These are phyloP conservation scores for Geococcyx californianus DNA, from an alignment of 2,113 vertebrate species.

Conservation along the genomic window DNA sequence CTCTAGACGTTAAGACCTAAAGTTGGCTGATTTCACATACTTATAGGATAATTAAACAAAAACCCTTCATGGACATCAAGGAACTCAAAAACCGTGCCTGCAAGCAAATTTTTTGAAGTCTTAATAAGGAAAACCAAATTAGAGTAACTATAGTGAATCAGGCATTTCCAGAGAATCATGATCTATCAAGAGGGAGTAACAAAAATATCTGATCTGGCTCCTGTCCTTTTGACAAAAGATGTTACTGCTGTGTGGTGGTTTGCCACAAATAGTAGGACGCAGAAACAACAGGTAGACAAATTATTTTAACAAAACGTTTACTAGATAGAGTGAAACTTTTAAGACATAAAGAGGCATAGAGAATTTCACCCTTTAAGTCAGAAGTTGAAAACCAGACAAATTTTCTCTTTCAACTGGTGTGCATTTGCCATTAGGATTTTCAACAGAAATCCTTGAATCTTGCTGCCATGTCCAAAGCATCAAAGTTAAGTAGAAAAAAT, in stretches of 20 bases:
- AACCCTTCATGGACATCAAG: neutral
- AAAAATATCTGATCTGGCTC: neutral
- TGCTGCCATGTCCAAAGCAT: neutral
- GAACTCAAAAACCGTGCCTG: neutral
- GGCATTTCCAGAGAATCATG: neutral
- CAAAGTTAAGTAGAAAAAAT: rapidly evolving
- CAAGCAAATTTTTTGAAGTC: neutral
- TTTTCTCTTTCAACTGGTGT: neutral
- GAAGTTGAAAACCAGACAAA: neutral
- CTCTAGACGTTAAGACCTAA: neutral
- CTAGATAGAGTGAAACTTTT: neutral
- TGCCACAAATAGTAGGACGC: neutral
- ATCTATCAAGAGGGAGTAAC: neutral
- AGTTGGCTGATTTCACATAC: neutral
- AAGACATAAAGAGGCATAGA: neutral
- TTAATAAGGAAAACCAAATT: neutral
- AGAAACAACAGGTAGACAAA: neutral
- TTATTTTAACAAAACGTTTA: neutral
- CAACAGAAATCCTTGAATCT: neutral
- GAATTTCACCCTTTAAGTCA: neutral
- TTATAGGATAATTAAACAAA: neutral
- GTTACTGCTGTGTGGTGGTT: neutral
- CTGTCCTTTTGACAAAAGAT: neutral
- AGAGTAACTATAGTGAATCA: neutral
- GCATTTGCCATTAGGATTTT: neutral